A percentile compares a stretch with the other conserved stretches of the same genome.
Evolutionary conservation across 2,113 vertebrate genomes (phyloP).

Genomic region (Seriola quinqueradiata): DNA sequence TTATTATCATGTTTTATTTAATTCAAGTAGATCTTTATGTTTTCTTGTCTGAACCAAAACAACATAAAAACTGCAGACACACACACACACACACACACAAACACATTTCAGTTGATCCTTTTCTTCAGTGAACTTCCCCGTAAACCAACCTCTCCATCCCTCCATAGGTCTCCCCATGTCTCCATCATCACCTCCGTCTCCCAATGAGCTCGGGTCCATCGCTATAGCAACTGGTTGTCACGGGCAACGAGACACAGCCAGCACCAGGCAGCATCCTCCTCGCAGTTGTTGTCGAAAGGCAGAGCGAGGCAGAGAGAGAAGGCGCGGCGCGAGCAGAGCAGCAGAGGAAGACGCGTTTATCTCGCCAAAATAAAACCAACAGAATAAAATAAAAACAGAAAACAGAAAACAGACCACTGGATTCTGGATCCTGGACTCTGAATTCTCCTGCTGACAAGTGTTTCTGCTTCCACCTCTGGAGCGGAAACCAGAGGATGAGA

Average conservation of each 20-base stretch:
- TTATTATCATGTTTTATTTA: too few relatives aligned
- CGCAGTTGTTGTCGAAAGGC: slow-evolving; percentile 54
- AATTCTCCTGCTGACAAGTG: neutral
- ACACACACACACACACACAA: neutral
- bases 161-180: slow-evolving; percentile 17
- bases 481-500: neutral
- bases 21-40: too few relatives aligned
- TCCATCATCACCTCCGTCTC: slow-evolving; percentile 59
- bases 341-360: slow-evolving; percentile 24
- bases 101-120: neutral
- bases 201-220: slow-evolving; percentile 69
- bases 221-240: slow-evolving; percentile 76
- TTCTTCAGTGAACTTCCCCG: slow-evolving; percentile 25
- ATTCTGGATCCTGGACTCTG: neutral
- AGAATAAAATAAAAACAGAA: neutral
- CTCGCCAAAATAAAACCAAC: slow-evolving; percentile 40
- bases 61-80: too few relatives aligned
- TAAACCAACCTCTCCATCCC: slow-evolving; percentile 18
- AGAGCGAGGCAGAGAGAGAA: slow-evolving; percentile 49
- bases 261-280: slow-evolving; percentile 61
- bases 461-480: neutral
- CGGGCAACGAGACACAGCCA: slow-evolving; percentile 71
- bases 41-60: too few relatives aligned
- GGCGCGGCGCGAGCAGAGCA: slow-evolving; percentile 40
- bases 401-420: neutral